A percentile compares a stretch with the other conserved stretches of the same genome.
Conservation (phyloP, 2,888 invertebrate species). For the Tuta absoluta region DNA sequence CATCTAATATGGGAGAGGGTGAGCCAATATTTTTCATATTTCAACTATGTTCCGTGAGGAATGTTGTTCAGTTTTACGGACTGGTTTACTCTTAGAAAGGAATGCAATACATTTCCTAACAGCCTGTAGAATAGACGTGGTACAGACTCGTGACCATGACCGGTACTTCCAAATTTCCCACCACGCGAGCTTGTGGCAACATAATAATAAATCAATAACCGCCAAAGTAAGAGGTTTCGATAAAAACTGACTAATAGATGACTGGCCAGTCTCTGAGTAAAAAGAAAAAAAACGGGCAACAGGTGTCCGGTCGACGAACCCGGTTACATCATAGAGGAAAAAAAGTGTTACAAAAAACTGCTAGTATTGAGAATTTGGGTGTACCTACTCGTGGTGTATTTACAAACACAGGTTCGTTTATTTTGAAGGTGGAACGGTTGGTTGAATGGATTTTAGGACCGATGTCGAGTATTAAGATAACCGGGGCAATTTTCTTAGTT, state of each 20-base stretch:
- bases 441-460: neutral
- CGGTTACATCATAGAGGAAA: constrained; percentile 66
- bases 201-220: constrained; percentile 64
- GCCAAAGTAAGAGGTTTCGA: constrained; percentile 50
- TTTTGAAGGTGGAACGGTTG: constrained; percentile 21
- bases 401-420: constrained; percentile 19
- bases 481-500: neutral
- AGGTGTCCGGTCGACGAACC: constrained; percentile 57
- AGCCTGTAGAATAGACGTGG: too few relatives aligned
- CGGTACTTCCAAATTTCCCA: neutral
- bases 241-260: constrained; percentile 66
- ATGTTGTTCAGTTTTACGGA: too few relatives aligned
- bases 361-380: neutral
- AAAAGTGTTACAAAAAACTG: constrained; percentile 55
- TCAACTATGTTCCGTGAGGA: too few relatives aligned
- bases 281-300: constrained; percentile 54
- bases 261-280: constrained; percentile 49
- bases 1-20: too few relatives aligned
- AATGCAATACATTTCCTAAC: too few relatives aligned
- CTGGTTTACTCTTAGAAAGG: too few relatives aligned
- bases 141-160: too few relatives aligned
- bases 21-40: too few relatives aligned
- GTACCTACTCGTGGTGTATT: constrained; percentile 30
- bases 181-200: constrained; percentile 23
- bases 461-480: neutral